These are phyloP conservation scores for Phrynocephalus forsythii DNA, from an alignment of 2,797 vertebrate genomes.

Conservation along the genomic window DNA sequence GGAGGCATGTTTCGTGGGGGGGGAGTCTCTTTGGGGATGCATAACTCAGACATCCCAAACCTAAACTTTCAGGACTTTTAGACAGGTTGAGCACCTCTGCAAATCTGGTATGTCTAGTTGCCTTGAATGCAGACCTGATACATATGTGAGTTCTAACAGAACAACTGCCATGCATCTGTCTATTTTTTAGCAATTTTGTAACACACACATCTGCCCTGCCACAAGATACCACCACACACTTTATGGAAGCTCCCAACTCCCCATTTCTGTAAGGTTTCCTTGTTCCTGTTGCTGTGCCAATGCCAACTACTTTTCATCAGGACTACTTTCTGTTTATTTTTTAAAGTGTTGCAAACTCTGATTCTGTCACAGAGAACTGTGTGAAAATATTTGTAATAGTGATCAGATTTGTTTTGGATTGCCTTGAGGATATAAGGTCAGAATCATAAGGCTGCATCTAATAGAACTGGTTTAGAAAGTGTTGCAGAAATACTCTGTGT, in stretches of 20 bases:
- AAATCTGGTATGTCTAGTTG: no score
- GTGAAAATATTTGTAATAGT: conserved; percentile 37
- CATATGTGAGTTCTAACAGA: neutral
- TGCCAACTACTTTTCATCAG: neutral
- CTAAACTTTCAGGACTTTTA: no score
- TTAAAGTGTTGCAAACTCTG: conserved; percentile 7
- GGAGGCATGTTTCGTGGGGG: no score
- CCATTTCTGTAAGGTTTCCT: neutral
- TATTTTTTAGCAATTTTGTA: neutral
- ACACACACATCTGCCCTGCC: neutral
- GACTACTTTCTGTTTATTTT: conserved; percentile 5
- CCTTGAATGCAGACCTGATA: neutral
- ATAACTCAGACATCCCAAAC: no score
- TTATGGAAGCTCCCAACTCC: neutral
- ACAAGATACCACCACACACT: neutral
- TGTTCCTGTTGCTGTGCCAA: neutral
- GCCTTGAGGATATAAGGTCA: conserved; percentile 43
- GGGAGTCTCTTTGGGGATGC: no score
- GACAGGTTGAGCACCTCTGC: no score
- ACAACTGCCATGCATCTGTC: neutral
- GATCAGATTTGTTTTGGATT: conserved; percentile 39
- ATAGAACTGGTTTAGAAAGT: conserved; percentile 47
- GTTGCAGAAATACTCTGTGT: conserved; percentile 7
- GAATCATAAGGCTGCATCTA: conserved; percentile 13
- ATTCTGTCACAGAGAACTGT: neutral